Evolutionary conservation across 2,888 invertebrate genomes (phyloP).

Genomic region (Amiota minor): DNA sequence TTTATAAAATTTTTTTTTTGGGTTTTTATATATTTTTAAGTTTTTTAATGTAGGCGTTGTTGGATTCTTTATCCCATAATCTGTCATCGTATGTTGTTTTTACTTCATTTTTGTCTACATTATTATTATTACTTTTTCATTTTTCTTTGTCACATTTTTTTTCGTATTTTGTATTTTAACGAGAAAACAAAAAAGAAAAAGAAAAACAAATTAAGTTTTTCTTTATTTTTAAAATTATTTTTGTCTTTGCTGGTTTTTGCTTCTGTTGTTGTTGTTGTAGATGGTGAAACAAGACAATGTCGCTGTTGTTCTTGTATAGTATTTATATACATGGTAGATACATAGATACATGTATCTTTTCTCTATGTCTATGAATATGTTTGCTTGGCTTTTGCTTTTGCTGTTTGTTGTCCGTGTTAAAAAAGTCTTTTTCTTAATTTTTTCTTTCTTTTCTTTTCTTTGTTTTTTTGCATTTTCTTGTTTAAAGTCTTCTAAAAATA

Average conservation of each 20-base stretch:
- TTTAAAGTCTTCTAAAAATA: too few relatives aligned
- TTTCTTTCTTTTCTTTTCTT: too few relatives aligned
- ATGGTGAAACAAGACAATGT: not conserved
- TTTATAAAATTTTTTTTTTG: not conserved
- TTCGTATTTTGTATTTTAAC: not conserved
- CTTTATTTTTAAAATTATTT: slow-evolving; percentile 3
- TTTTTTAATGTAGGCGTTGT: slow-evolving; percentile 1
- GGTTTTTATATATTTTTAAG: slow-evolving; percentile 4
- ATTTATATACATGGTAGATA: too few relatives aligned
- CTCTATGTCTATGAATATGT: too few relatives aligned
- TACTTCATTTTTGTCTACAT: not conserved
- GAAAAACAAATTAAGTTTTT: not conserved
- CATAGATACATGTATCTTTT: too few relatives aligned
- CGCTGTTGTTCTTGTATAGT: too few relatives aligned
- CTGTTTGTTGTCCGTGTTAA: too few relatives aligned
- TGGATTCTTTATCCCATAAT: not conserved
- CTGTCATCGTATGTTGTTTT: not conserved
- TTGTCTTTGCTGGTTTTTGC: slow-evolving; percentile 5
- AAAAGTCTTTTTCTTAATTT: too few relatives aligned
- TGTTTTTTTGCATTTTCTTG: too few relatives aligned
- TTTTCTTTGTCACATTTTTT: not conserved
- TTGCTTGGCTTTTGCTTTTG: too few relatives aligned
- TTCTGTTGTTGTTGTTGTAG: not conserved
- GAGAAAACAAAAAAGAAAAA: not conserved
- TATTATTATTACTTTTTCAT: not conserved